Evolutionary conservation across 2,797 vertebrate species (phyloP).

Genomic region (Hydrolagus colliei): DNA sequence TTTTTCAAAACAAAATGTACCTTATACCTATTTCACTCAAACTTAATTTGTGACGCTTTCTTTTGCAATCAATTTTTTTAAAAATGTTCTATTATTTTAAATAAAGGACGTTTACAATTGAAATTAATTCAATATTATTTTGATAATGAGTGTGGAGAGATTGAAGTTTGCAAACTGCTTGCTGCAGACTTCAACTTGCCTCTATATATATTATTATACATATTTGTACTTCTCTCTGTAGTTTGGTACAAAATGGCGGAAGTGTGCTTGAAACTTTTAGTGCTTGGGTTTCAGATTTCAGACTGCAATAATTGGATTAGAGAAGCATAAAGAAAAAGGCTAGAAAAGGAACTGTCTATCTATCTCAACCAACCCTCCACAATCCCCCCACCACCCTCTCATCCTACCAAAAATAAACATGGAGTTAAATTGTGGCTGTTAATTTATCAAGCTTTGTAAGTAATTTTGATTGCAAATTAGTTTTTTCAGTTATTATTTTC

Average conservation of each 20-base stretch:
- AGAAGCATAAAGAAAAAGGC: conserved; percentile 24
- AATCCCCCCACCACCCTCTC: too few relatives aligned
- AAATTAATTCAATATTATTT: not conserved
- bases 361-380: too few relatives aligned
- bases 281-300: conserved; percentile 24
- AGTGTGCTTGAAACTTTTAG: conserved; percentile 30
- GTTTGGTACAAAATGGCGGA: conserved; percentile 31
- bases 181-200: conserved; percentile 16
- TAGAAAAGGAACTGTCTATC: not conserved
- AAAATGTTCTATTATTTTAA: not conserved
- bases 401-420: not conserved
- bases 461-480: not conserved
- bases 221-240: conserved; percentile 7
- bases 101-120: not conserved
- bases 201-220: too few relatives aligned
- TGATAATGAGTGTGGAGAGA: not conserved
- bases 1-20: not conserved
- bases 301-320: conserved; percentile 15
- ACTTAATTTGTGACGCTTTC: not conserved
- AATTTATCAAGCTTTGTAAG: not conserved
- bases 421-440: not conserved
- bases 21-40: too few relatives aligned
- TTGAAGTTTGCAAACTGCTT: conserved; percentile 16
- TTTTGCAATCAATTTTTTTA: not conserved
- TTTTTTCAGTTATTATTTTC: not conserved